Percentiles rank a stretch among this genome's conserved stretches.
Conservation (phyloP, 2,797 vertebrate species). For the Geotrypetes seraphini region DNA sequence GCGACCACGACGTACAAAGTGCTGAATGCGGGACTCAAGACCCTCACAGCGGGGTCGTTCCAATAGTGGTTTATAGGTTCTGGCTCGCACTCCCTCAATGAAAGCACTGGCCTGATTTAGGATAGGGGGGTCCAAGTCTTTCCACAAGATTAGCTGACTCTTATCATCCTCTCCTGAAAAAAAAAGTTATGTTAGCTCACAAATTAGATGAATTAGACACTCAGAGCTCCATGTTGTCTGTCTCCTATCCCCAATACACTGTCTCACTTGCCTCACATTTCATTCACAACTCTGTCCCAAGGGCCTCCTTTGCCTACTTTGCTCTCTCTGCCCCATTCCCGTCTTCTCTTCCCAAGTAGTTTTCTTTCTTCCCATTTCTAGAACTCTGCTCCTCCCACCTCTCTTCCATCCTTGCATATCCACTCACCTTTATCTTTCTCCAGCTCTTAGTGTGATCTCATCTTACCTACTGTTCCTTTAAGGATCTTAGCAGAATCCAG, state of each 20-base stretch:
- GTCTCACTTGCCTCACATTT: too few species aligned
- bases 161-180: too few species aligned
- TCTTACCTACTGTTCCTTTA: slow-evolving; percentile 25
- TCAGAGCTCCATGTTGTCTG: too few species aligned
- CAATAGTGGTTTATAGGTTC: slow-evolving; percentile 72
- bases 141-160: slow-evolving; percentile 29
- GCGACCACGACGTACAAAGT: slow-evolving; percentile 76
- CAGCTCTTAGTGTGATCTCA: too few species aligned
- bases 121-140: slow-evolving; percentile 18
- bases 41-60: slow-evolving; percentile 79
- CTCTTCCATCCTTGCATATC: not conserved
- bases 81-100: slow-evolving; percentile 72
- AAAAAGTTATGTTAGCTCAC: too few species aligned
- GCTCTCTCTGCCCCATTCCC: too few species aligned
- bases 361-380: not conserved
- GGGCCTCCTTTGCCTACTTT: rapidly evolving
- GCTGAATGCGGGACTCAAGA: slow-evolving; percentile 79
- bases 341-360: not conserved
- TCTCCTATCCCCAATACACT: too few species aligned
- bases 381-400: not conserved
- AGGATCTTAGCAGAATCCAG: slow-evolving; percentile 48
- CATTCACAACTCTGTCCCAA: rapidly evolving
- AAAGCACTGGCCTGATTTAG: slow-evolving; percentile 53
- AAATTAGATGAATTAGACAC: too few species aligned
- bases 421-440: not conserved